Base-by-base conservation (phyloP, 2,113 vertebrate species). In the Anguilla rostrata region DNA sequence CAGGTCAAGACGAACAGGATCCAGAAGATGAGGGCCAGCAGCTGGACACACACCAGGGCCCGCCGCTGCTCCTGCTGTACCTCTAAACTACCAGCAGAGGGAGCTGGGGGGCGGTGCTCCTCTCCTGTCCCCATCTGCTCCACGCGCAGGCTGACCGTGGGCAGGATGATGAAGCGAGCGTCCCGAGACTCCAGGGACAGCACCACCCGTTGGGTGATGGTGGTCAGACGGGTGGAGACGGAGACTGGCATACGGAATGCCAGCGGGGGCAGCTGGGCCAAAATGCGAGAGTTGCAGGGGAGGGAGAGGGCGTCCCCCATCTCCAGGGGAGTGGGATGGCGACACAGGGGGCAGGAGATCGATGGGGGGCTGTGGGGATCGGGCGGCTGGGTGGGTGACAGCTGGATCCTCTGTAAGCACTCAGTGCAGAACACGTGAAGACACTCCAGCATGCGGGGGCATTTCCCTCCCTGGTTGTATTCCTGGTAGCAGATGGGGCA, bases 401-500 rank as follows among this genome's bases (percentile, higher is more conserved):
- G 89, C 86, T 95, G 94, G 88, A 96, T 94, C 87, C 91, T 94
- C 84, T 92, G 89, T 39, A 96, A 95, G 89, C 95, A 96, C 85
- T 96, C 95, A 0, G 95, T 94, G 90, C 95, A 96, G 88, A 96
- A 96, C 40, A 94, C 90, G 20, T 96, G 95, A 66, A 93, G 93
- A 63, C 95, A 96, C 87, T 95, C 94, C 88, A 96, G 92, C 95
- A 95, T 94, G 16, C 94, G 91, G 8, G 95, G 95, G 66, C 93
- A 93, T 79, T 95, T 95, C 71, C 88, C 92, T 84, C 87, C 87
- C 88, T 92, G 93, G 92, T 96, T 94, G 80, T 95, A 96, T 39
- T 95, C 94, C 78, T 96, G 95, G 89, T 96, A 96, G 90, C 95
- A 96, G 83, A 96, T 92, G 88, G 95, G 94, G 85, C 95, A 96